phyloP scores from a whole-genome alignment of 2,888 invertebrate genomes.

The Stictocephala bisonia region DNA sequence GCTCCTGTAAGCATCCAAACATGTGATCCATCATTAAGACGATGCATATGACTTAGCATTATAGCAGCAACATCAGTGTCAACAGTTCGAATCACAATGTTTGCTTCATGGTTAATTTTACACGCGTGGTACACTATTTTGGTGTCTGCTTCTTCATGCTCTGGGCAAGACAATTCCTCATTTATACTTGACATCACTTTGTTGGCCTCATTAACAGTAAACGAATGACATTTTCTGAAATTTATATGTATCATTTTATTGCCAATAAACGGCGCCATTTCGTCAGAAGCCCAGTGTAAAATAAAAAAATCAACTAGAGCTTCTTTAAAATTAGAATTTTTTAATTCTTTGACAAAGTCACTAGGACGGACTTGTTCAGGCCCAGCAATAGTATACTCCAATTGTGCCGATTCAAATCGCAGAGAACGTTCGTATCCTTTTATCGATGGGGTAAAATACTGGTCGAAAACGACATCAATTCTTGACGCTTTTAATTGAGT shows the following conservation, averaged over 20 bases:
- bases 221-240: slow-evolving; percentile 14
- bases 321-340: slow-evolving; percentile 58
- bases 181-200: not conserved
- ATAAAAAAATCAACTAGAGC: slow-evolving; percentile 58
- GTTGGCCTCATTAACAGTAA: not conserved
- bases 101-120: slow-evolving; percentile 49
- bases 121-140: slow-evolving; percentile 55
- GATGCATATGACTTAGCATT: slow-evolving; percentile 31
- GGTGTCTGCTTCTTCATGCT: slow-evolving; percentile 58
- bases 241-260: not conserved
- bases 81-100: slow-evolving; percentile 12
- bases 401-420: slow-evolving; percentile 54
- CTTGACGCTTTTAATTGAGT: slow-evolving; percentile 48
- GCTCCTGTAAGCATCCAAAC: not conserved
- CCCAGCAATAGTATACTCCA: slow-evolving; percentile 57
- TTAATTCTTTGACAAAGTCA: slow-evolving; percentile 57
- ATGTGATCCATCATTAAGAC: not conserved
- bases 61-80: slow-evolving; percentile 44
- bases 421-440: slow-evolving; percentile 61
- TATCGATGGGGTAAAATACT: slow-evolving; percentile 60
- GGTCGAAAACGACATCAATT: slow-evolving; percentile 58
- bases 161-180: slow-evolving; percentile 43
- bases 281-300: slow-evolving; percentile 58
- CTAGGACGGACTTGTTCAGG: too few species aligned
- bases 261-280: slow-evolving; percentile 58